Evolutionary conservation across 1,140 invertebrate genomes (phyloP).

Genomic region (Trachymyrmex cornetzi): DNA sequence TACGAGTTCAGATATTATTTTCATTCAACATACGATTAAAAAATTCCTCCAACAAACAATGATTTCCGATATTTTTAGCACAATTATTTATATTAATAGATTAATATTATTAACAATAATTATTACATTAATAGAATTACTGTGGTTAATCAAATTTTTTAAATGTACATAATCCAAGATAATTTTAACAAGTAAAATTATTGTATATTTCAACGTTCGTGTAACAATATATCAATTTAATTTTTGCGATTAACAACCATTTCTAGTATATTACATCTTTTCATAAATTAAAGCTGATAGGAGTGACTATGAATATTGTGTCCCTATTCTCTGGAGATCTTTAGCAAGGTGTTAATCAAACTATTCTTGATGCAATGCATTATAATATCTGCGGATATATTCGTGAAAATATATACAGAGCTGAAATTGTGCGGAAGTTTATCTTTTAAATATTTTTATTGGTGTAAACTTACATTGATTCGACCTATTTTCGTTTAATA

Average conservation of each 20-base stretch:
- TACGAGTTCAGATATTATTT: background rate
- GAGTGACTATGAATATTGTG: background rate
- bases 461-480: conserved; percentile 10
- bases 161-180: background rate
- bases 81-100: background rate
- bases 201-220: background rate
- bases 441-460: conserved; percentile 30
- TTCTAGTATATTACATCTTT: background rate
- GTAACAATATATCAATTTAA: background rate
- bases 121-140: background rate
- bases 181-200: conserved; percentile 9
- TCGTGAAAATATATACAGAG: background rate
- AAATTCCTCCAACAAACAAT: background rate
- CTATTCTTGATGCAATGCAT: background rate
- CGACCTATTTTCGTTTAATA: conserved; percentile 15
- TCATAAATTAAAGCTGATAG: background rate
- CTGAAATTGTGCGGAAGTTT: background rate
- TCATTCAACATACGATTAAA: background rate
- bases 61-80: background rate
- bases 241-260: background rate
- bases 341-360: conserved; percentile 14
- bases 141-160: background rate
- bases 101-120: no score
- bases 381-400: background rate
- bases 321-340: background rate